These are phyloP conservation scores for Tragulus kanchil DNA, from an alignment of 2,113 vertebrate genomes.

Conservation along the genomic window DNA sequence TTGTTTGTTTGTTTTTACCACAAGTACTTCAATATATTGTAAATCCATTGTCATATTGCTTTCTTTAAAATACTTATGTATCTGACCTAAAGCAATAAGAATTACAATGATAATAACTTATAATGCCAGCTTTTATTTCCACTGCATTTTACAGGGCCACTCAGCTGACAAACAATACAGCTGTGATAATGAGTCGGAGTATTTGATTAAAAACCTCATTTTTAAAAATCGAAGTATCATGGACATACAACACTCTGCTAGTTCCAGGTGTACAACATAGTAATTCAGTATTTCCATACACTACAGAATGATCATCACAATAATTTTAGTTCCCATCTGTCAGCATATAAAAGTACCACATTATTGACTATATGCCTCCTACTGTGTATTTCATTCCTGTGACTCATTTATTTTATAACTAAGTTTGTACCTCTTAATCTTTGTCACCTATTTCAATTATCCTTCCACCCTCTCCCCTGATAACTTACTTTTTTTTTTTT, in stretches of 20 bases:
- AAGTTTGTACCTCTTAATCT: not conserved
- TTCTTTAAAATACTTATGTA: not conserved
- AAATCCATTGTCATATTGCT: not conserved
- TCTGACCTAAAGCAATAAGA: not conserved
- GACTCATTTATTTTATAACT: not conserved
- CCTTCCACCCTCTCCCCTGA: not conserved
- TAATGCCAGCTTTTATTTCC: not conserved
- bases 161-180: not conserved
- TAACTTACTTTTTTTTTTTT: not conserved
- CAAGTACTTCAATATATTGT: not conserved
- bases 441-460: not conserved
- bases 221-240: not conserved
- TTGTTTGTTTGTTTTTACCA: not conserved
- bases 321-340: not conserved
- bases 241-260: not conserved
- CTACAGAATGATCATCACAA: not conserved
- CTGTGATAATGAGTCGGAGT: not conserved
- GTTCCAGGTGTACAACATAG: not conserved
- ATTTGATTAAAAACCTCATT: not conserved
- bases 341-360: not conserved
- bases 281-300: not conserved
- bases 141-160: not conserved
- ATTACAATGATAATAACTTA: not conserved
- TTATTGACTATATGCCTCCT: not conserved
- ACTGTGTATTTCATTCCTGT: not conserved